Base-by-base conservation (phyloP, 1,140 invertebrate genomes). In the Drosophila melanica region DNA sequence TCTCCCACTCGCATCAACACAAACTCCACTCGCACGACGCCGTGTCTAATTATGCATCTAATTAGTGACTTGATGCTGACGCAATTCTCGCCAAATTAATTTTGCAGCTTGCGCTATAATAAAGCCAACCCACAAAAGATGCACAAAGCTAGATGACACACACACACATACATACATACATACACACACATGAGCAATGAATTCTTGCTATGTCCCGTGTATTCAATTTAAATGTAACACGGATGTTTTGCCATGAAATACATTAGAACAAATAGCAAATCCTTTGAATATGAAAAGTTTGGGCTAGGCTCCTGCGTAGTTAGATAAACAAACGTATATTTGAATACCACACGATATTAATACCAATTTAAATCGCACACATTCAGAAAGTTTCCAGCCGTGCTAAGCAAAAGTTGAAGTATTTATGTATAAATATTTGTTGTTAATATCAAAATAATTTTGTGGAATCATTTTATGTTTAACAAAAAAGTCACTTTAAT, bases 41-140 rank as follows among this genome's bases (percentile, higher is more conserved):
- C 60, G 71, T 63, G 68, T 87, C 81, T 86, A 86, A 86, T 86
- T 86, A 86, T 86, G 82, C 81, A 86, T 81, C 81, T 86, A 86
- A 86, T 86, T 86, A 86, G 82, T 76, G 67, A 76, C 55, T 81
- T 72, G 76, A 74, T 71, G 80, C 66, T 74, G 77, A 73, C 57
- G 79, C 73, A 86, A 86, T 73, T 82, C 75, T 75, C 67, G 65
- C 45, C 60, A 79, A 81, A 82, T 82, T 77, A 84, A 80, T 85
- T 85, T 77, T 70, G 67, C 72, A 64, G 72, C 77, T 73, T 62
- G 50, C 41, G 68, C 33, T 68, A 69, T 77, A 80, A 80, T 85
- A 73, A 85, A 65, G 73, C 41, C 64, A 66, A 76, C 45, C 63
- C 81, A 58, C 80, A 80, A 81, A 65, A 70, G 79, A 58, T 59